Evolutionary conservation across 92 coral and sea anemone species (phyloP), one percentile per base, ranked within the genome.

Genomic region (Epizoanthus ramosus): DNA sequence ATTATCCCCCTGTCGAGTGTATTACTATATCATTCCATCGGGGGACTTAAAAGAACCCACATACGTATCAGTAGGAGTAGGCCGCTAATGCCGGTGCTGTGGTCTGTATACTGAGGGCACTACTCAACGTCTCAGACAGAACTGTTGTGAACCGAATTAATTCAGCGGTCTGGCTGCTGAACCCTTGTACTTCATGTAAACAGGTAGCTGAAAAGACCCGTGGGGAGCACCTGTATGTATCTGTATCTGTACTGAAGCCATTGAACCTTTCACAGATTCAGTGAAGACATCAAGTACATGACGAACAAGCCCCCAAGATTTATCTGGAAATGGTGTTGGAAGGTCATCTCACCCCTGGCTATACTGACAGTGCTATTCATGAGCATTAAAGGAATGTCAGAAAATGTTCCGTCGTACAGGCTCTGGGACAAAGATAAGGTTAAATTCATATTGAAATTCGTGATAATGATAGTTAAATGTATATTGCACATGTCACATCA

Each of bases 311-410:
- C 98, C 17, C 99, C 99, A 15, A 92, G 98, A 70, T 96, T 96
- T 50, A 90, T 96, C 50, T 96, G 99, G 99, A 96, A 86, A 65
- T 96, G 99, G 99, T 96, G 99, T 71, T 96, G 99, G 99, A 96
- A 96, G 60, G 83, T 90, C 63, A 90, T 96, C 61, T 96, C 99
- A n/a, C 99, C 99, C 14, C 45, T 96, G 17, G 89, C 99, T 16
- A 96, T 96, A 67, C 80, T 96, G 56, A 88, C 87, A 41, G 97
- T 96, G 15, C 90, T 96, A 52, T 85, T 88, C 21, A 94, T 96
- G 98, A 94, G 95, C 67, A 92, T 96, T 25, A 92, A 89, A 80
- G 90, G 92, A 13, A 93, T 93, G 98, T 86, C 92, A 2, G 91
- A 88, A 64, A 61, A 22, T 0, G 79, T 90, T 43, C 92, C 97